These are phyloP conservation scores for Solen grandis DNA, from an alignment of 1,140 invertebrate genomes.

Conservation along the genomic window DNA sequence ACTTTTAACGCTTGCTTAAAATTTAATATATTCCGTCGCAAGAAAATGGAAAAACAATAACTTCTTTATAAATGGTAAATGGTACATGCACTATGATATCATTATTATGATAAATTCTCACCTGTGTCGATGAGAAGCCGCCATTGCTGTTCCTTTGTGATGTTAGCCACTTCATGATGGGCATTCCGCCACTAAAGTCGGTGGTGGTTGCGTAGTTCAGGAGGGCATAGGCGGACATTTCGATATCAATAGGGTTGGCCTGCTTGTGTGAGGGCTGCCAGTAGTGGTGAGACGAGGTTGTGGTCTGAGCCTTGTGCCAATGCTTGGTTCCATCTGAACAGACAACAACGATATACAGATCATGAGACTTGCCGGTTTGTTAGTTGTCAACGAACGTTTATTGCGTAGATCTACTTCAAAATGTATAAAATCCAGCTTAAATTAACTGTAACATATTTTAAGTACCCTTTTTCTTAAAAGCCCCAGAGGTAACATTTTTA, in stretches of 20 bases:
- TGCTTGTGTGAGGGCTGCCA: slow-evolving; percentile 79
- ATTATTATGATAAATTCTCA: too few relatives aligned
- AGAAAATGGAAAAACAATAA: too few relatives aligned
- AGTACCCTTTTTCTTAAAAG: too few relatives aligned
- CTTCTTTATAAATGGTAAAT: too few relatives aligned
- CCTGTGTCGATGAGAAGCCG: slow-evolving; percentile 89
- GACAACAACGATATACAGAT: slow-evolving; percentile 25
- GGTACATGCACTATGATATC: too few relatives aligned
- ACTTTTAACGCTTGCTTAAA: too few relatives aligned
- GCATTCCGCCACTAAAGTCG: slow-evolving; percentile 83
- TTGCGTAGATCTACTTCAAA: too few relatives aligned
- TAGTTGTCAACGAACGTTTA: neutral
- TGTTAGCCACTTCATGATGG: slow-evolving; percentile 92
- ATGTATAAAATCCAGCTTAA: too few relatives aligned
- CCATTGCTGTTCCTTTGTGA: slow-evolving; percentile 89
- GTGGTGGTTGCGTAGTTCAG: slow-evolving; percentile 82
- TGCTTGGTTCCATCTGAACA: slow-evolving; percentile 85
- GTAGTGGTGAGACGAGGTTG: slow-evolving; percentile 27
- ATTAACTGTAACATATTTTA: too few relatives aligned
- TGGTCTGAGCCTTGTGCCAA: slow-evolving; percentile 84
- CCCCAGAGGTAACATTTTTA: too few relatives aligned
- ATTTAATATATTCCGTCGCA: too few relatives aligned
- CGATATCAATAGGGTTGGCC: slow-evolving; percentile 87
- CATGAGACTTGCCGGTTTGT: too few relatives aligned
- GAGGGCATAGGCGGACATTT: slow-evolving; percentile 92